phyloP scores from a whole-genome alignment of 23 tunicate species.

The Diplosoma virens region DNA sequence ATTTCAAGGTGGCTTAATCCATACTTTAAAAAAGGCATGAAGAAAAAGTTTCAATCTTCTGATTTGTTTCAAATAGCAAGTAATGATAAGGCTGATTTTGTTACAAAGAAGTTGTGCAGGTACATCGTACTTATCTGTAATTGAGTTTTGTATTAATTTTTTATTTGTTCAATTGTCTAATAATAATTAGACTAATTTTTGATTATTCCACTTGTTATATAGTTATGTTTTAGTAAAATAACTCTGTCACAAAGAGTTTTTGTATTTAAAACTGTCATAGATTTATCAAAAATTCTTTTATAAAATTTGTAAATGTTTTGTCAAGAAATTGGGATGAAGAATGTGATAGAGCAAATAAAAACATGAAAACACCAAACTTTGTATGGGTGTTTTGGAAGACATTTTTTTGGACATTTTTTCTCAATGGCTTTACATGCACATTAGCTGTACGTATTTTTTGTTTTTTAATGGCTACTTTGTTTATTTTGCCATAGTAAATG shows the following conservation, averaged over 20 bases:
- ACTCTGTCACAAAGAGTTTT: no score
- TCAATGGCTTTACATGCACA: background rate
- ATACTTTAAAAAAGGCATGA: slow-evolving; percentile 40
- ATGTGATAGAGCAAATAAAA: background rate
- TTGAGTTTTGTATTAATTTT: no score
- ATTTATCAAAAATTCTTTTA: no score
- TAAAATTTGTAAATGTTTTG: background rate
- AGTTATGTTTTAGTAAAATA: no score
- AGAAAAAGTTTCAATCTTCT: slow-evolving; percentile 22
- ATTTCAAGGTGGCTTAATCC: slow-evolving; percentile 91
- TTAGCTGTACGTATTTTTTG: slow-evolving; percentile 10
- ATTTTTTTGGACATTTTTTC: background rate
- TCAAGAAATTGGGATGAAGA: slow-evolving; percentile 27
- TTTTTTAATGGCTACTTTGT: no score
- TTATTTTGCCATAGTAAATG: no score
- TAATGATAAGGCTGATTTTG: slow-evolving; percentile 24
- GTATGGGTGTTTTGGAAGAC: slow-evolving; percentile 18
- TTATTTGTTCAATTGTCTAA: no score
- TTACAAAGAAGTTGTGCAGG: background rate
- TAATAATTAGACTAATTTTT: no score
- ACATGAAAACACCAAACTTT: slow-evolving; percentile 20
- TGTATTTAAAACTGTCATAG: no score
- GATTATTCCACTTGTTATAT: no score
- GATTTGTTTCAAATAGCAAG: slow-evolving; percentile 49
- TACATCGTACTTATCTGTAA: no score